Evolutionary conservation across 2,797 vertebrate species (phyloP), one percentile per base, ranked within the genome.

Genomic region (Myotis planiceps): DNA sequence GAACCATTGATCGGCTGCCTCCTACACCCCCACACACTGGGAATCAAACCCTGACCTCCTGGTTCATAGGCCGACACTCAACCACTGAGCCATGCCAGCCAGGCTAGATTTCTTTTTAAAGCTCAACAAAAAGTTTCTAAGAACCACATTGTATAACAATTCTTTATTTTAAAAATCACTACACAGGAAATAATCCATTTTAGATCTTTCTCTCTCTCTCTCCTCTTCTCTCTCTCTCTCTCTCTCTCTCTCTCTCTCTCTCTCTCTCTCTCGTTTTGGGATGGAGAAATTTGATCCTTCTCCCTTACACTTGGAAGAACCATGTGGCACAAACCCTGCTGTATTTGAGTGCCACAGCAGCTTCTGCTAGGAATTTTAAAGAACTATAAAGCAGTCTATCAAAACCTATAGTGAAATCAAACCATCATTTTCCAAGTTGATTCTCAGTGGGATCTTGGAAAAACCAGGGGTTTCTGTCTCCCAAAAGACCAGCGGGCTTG

Each of bases 161-260:
- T 72, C 42, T 53, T 69, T 65, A 37, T n/a, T 71, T 86, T 25
- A 19, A 69, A 87, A 74, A 69, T 37, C 13, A 55, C 21, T 34
- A 78, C n/a, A 51, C 9, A 81, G 55, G 65, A 90, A 97, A 84
- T 18, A 94, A 79, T 55, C 42, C 0, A n/a, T 66, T 78, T 88
- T 16, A 42, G 18, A 76, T 68, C 25, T 69, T 47, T 49, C 21
- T 68, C 32, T 0, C 47, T 68, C 69, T 49, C 21, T n/a, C 29
- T 42, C 63, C 63, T 49, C 21, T 68, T 0, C 47, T 68, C 69
- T 49, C 21, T 68, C 32, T 0, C 47, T 68, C 69, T 49, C 21
- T 37, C 32, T 51, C 32, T 82, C 29, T 53, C 39, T 27, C 14
- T 68, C 25, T 0, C 47, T 63, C 65, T n/a, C 21, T 68, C n/a